Evolutionary conservation across 2,797 vertebrate species (phyloP), one percentile per base, ranked within the genome.

Genomic region (Emys orbicularis): DNA sequence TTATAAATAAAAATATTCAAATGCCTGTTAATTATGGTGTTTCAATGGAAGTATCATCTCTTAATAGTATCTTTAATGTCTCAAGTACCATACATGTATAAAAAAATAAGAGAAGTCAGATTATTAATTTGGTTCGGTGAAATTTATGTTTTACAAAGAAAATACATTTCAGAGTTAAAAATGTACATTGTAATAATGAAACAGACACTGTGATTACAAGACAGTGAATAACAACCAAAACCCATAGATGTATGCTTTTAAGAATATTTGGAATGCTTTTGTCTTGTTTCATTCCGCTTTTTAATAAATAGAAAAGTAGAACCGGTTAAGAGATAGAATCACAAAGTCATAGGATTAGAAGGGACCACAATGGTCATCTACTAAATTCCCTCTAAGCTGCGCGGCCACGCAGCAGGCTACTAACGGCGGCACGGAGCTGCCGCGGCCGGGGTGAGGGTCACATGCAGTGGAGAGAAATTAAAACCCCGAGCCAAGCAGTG

Each of bases 41-140:
- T 98, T 98, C 98, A 97, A 97, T 98, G 97, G 98, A 98, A 96
- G 94, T 93, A 97, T 96, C 94, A 98, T 98, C 95, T 98, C 96
- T 97, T 98, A 96, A 98, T 88, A 84, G 1, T 49, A 41, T 61
- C 98, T 98, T 99, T 98, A 98, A 98, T 98, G 98, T 98, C 97
- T 96, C 98, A 92, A 85, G 97, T 34, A n/a, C 23, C 76, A 96
- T 96, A 98, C 34, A 88, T 1, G 0, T 68, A 97, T 5, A 50
- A 97, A 98, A 98, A 98, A 96, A 90, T 96, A 97, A 97, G 91
- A 98, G 94, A 98, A 98, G 98, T 98, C 96, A 98, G 96, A 96
- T 87, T 76, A 96, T 96, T 98, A 98, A 97, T 98, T 98, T 96
- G 90, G 95, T 98, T 98, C 95, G 59, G 57, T 95, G 94, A 91